Conservation (phyloP, 2,888 invertebrate genomes). For the Andrena chrysosceles region DNA sequence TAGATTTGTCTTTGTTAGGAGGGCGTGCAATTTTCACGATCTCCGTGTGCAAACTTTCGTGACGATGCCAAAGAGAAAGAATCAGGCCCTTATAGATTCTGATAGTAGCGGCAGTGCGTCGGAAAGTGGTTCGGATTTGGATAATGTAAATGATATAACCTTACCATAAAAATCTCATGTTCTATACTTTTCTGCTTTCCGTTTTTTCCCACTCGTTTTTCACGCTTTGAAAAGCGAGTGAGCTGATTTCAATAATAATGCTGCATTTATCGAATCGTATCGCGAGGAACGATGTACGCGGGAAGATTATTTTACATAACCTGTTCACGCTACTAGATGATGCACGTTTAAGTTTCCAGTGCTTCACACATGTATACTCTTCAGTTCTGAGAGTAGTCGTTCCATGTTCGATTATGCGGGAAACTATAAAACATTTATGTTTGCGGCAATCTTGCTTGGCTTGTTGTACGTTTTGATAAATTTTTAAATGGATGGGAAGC, state of each 20-base stretch:
- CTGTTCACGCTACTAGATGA: constrained; percentile 21
- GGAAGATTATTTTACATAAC: constrained; percentile 52
- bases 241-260: neutral
- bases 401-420: neutral
- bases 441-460: neutral
- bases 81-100: constrained; percentile 93
- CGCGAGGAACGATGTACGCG: neutral
- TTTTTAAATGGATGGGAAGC: neutral
- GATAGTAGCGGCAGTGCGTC: constrained; percentile 92
- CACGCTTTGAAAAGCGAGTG: neutral
- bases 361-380: neutral
- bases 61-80: constrained; percentile 93
- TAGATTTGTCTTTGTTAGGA: constrained; percentile 59
- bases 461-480: neutral
- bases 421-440: neutral
- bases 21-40: constrained; percentile 65
- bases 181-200: constrained; percentile 14
- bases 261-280: neutral
- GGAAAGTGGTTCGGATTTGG: constrained; percentile 90
- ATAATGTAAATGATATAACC: constrained; percentile 89
- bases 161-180: constrained; percentile 56
- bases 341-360: neutral
- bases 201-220: constrained; percentile 1
- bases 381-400: neutral
- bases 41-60: constrained; percentile 46